Conservation (phyloP, 2,888 invertebrate genomes). For the Onchidella celtica region DNA sequence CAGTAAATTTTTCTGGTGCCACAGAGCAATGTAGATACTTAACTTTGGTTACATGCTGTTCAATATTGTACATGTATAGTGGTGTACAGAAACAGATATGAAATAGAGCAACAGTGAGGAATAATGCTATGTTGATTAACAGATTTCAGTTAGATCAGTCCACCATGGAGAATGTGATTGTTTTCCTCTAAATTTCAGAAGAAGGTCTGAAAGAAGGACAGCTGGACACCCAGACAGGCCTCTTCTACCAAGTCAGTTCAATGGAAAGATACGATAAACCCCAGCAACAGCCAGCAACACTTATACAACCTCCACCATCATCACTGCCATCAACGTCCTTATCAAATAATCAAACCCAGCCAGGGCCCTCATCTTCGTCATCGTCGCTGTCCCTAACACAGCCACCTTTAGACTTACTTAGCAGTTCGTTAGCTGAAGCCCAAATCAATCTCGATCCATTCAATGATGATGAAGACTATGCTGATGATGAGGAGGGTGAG, state of each 20-base stretch:
- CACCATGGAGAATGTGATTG: too few relatives aligned
- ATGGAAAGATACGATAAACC: background rate
- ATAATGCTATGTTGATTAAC: too few relatives aligned
- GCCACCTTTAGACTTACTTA: slow-evolving; percentile 65
- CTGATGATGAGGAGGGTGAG: slow-evolving; percentile 5
- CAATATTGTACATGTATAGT: too few relatives aligned
- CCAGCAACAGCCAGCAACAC: background rate
- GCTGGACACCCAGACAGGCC: slow-evolving; percentile 75
- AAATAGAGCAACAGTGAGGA: too few relatives aligned
- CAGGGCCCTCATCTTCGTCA: slow-evolving; percentile 12
- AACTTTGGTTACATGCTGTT: too few relatives aligned
- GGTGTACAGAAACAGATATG: too few relatives aligned
- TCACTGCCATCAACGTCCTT: background rate
- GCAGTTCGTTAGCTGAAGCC: slow-evolving; percentile 75
- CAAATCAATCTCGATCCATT: slow-evolving; percentile 77
- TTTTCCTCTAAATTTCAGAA: slow-evolving; percentile 34
- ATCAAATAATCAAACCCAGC: background rate
- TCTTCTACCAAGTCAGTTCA: slow-evolving; percentile 62
- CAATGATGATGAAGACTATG: slow-evolving; percentile 49
- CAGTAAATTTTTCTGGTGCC: too few relatives aligned
- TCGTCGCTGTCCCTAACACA: slow-evolving; percentile 16
- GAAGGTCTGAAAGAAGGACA: slow-evolving; percentile 65
- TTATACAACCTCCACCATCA: background rate
- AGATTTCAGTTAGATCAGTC: too few relatives aligned
- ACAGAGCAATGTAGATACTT: too few relatives aligned